phyloP scores from a whole-genome alignment of 1,140 invertebrate genomes.

The Heliconius congener region DNA sequence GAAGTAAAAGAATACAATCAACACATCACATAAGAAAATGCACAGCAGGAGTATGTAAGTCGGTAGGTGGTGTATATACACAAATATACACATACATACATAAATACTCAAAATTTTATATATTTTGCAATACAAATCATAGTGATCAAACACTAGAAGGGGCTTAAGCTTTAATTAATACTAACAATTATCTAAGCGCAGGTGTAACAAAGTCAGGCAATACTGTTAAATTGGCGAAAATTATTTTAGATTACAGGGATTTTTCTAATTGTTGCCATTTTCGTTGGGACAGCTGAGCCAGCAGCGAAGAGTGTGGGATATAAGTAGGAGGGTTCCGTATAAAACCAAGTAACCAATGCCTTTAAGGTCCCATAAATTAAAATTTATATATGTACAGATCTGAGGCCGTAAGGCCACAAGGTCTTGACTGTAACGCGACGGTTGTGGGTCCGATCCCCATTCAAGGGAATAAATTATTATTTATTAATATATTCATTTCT shows the following conservation, averaged over 20 bases:
- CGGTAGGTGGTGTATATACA: too few species aligned
- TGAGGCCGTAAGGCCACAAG: too few species aligned
- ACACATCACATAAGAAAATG: rapidly evolving
- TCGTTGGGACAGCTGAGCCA: conserved; percentile 38
- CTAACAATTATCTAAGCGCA: conserved; percentile 41
- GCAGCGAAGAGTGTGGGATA: background rate
- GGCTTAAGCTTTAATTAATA: conserved; percentile 17
- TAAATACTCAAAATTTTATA: too few species aligned
- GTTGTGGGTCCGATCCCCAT: too few species aligned
- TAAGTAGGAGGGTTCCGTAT: conserved; percentile 5
- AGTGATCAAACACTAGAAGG: background rate
- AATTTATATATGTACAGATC: too few species aligned
- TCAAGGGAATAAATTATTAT: too few species aligned
- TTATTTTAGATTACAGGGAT: conserved; percentile 61
- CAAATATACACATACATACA: too few species aligned
- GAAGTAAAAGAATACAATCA: rapidly evolving
- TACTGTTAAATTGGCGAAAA: conserved; percentile 63
- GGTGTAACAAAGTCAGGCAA: conserved; percentile 46
- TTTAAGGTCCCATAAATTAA: too few species aligned
- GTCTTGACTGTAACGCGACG: too few species aligned
- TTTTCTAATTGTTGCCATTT: conserved; percentile 59
- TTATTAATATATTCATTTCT: too few species aligned
- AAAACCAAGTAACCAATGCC: background rate
- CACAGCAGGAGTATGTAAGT: too few species aligned
- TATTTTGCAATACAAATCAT: background rate